These are phyloP conservation scores for Thumatha senex DNA, from an alignment of 2,888 invertebrate species.

Conservation along the genomic window DNA sequence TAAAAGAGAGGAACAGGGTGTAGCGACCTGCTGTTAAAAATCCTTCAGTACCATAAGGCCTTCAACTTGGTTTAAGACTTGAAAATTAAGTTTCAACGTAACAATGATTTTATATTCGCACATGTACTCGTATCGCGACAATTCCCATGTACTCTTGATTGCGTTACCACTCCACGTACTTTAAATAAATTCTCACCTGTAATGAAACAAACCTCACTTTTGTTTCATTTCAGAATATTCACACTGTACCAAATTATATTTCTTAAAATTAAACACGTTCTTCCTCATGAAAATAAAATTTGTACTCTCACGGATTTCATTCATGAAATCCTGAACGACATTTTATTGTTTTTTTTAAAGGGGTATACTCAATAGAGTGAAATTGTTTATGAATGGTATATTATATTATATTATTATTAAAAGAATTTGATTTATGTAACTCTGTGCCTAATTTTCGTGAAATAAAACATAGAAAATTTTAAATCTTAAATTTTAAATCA, in stretches of 20 bases:
- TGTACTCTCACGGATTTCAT: conserved; percentile 3
- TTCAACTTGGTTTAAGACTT: no score
- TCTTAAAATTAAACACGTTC: conserved; percentile 32
- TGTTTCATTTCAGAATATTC: conserved; percentile 30
- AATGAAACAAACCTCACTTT: conserved; percentile 30
- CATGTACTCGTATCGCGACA: conserved; percentile 39
- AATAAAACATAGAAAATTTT: no score
- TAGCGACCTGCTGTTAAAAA: no score
- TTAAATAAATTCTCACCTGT: conserved; percentile 42
- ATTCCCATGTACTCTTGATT: conserved; percentile 44
- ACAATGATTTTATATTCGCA: conserved; percentile 18
- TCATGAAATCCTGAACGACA: conserved; percentile 1
- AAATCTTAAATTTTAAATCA: no score
- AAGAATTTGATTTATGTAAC: not conserved
- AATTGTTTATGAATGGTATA: not conserved
- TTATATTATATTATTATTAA: not conserved
- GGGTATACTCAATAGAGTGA: not conserved
- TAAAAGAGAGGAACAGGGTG: no score
- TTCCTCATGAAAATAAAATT: conserved; percentile 2
- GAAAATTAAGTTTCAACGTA: conserved; percentile 10
- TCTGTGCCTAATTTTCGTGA: not conserved
- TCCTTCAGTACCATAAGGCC: no score
- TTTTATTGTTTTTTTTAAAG: conserved; percentile 2
- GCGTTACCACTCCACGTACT: conserved; percentile 49
- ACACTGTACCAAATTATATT: conserved; percentile 27